These are phyloP conservation scores for Ariopsis seemanni DNA, from an alignment of 2,113 vertebrate species.

Conservation along the genomic window DNA sequence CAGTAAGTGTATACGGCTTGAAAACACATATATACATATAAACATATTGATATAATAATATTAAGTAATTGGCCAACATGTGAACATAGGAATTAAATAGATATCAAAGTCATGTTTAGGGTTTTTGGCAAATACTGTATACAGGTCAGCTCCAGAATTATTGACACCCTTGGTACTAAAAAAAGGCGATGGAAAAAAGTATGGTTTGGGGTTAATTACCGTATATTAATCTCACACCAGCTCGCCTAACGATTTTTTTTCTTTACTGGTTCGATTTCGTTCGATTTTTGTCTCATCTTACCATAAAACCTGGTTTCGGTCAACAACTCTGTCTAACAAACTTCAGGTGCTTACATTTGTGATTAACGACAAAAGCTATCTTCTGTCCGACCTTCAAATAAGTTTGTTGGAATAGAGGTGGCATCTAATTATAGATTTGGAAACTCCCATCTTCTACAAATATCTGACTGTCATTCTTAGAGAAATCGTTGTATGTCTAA, in stretches of 20 bases:
- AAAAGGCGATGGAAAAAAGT: background rate
- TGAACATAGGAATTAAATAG: background rate
- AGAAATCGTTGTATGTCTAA: background rate
- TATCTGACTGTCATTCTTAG: background rate
- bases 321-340: background rate
- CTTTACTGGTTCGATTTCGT: background rate
- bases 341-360: background rate
- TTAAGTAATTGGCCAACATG: background rate
- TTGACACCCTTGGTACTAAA: background rate
- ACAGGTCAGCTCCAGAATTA: background rate
- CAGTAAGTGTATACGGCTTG: background rate
- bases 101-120: background rate
- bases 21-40: background rate
- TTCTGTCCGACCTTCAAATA: background rate
- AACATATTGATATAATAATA: background rate
- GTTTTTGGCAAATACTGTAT: background rate
- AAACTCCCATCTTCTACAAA: background rate
- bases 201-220: background rate
- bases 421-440: too few relatives aligned
- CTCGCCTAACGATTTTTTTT: background rate
- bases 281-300: background rate
- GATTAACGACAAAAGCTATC: background rate
- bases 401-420: background rate
- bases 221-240: background rate
- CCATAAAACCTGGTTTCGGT: background rate